These are phyloP conservation scores for Ailurus styani DNA, from an alignment of 2,113 vertebrate species.

Conservation along the genomic window DNA sequence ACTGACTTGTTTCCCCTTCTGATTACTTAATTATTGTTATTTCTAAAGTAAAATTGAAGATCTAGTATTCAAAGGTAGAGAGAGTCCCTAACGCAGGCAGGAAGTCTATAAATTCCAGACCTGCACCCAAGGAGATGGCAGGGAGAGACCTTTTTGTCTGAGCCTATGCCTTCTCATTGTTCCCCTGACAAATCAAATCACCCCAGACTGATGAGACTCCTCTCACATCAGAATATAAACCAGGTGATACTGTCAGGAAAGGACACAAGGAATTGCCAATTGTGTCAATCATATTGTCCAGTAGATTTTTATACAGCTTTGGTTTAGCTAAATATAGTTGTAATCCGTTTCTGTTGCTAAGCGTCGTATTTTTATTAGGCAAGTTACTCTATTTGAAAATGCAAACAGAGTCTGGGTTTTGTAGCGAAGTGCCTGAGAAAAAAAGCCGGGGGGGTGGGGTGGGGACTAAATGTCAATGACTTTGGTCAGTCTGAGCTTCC, in stretches of 20 bases:
- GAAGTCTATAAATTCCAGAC: slow-evolving; percentile 8
- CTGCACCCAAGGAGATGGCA: not conserved
- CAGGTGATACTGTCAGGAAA: slow-evolving; percentile 43
- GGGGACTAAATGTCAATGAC: slow-evolving; percentile 71
- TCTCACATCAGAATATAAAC: slow-evolving; percentile 17
- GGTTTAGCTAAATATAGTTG: slow-evolving; percentile 58
- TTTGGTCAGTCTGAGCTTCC: slow-evolving; percentile 68
- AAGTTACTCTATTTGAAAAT: slow-evolving; percentile 35
- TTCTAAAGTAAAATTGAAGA: slow-evolving; percentile 21
- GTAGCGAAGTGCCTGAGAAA: not conserved
- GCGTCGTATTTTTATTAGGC: slow-evolving; percentile 66
- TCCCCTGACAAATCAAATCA: slow-evolving; percentile 45
- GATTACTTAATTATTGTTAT: not conserved
- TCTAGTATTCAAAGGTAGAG: slow-evolving; percentile 1
- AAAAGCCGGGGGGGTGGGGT: not conserved
- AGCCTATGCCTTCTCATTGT: slow-evolving; percentile 2
- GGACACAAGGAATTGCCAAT: slow-evolving; percentile 36
- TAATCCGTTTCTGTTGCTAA: slow-evolving; percentile 64
- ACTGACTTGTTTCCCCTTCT: not conserved
- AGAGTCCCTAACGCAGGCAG: not conserved
- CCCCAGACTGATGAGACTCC: not conserved
- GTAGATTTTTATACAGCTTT: slow-evolving; percentile 47
- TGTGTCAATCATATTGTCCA: slow-evolving; percentile 48
- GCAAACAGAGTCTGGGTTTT: slow-evolving; percentile 18
- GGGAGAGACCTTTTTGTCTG: not conserved